phyloP scores from a whole-genome alignment of 2,797 vertebrate genomes.

The Aldrovandia affinis region DNA sequence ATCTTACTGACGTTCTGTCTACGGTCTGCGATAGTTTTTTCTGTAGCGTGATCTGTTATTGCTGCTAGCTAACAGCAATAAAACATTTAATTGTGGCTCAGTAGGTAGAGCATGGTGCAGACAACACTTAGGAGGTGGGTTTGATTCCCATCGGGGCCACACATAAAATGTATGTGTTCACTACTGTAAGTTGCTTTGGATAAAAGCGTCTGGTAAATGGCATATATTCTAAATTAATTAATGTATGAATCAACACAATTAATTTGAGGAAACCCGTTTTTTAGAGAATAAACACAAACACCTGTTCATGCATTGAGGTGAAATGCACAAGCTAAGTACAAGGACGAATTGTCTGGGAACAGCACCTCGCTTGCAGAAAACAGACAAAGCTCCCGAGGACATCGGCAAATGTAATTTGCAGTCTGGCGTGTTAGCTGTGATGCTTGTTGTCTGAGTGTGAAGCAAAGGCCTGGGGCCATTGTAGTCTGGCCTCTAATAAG shows the following conservation, averaged over 20 bases:
- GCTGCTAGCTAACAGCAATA: not conserved
- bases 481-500: slow-evolving; percentile 26
- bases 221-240: too few relatives aligned
- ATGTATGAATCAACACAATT: not conserved
- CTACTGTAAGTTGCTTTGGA: too few relatives aligned
- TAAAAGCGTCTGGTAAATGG: too few relatives aligned
- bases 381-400: slow-evolving; percentile 3
- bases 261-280: not conserved
- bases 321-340: too few relatives aligned
- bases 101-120: too few relatives aligned
- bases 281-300: not conserved
- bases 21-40: not conserved
- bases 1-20: not conserved
- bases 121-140: too few relatives aligned
- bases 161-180: too few relatives aligned
- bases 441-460: not conserved
- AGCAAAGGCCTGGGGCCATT: slow-evolving; percentile 21
- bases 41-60: not conserved
- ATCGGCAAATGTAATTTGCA: slow-evolving; percentile 20
- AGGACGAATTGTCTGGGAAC: not conserved
- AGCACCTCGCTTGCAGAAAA: not conserved
- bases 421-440: slow-evolving; percentile 1
- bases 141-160: too few relatives aligned
- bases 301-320: not conserved
- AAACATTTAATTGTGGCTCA: slow-evolving; percentile 8